Percentiles rank a stretch among this genome's conserved stretches.
Evolutionary conservation across 2,888 invertebrate genomes (phyloP).

Genomic region (Cephus nigrinus): DNA sequence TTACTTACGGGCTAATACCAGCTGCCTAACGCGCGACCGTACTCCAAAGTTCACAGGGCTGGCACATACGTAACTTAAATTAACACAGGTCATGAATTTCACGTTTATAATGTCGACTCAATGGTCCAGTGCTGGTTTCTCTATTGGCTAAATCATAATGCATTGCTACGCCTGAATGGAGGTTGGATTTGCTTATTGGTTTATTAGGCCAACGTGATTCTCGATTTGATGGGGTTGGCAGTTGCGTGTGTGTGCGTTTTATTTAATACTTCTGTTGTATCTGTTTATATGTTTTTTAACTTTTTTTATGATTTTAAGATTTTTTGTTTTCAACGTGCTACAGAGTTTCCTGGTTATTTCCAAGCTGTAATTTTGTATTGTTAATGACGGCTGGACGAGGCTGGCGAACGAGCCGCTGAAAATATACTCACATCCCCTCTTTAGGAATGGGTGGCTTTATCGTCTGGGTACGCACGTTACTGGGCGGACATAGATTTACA

Average conservation of each 20-base stretch:
- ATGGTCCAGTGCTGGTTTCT: not conserved
- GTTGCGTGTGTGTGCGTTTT: not conserved
- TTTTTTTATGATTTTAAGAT: not conserved
- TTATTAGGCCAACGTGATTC: not conserved
- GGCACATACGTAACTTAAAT: not conserved
- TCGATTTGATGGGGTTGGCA: not conserved
- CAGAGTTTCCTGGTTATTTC: not conserved
- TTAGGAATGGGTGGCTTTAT: not conserved
- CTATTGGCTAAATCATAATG: not conserved
- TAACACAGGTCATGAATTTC: not conserved
- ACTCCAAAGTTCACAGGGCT: not conserved
- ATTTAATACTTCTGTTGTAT: not conserved
- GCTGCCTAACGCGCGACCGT: not conserved
- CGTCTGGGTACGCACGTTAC: not conserved
- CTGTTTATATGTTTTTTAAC: not conserved
- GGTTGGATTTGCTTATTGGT: not conserved
- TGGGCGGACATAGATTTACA: not conserved
- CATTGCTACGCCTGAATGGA: not conserved
- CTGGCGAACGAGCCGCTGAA: not conserved
- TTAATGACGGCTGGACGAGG: not conserved
- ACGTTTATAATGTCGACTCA: not conserved
- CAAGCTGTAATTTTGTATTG: not conserved
- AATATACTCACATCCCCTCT: not conserved
- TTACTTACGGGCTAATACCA: not conserved
- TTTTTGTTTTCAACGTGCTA: not conserved